Base-by-base conservation (phyloP, 2,113 vertebrate species). In the Equus przewalskii region DNA sequence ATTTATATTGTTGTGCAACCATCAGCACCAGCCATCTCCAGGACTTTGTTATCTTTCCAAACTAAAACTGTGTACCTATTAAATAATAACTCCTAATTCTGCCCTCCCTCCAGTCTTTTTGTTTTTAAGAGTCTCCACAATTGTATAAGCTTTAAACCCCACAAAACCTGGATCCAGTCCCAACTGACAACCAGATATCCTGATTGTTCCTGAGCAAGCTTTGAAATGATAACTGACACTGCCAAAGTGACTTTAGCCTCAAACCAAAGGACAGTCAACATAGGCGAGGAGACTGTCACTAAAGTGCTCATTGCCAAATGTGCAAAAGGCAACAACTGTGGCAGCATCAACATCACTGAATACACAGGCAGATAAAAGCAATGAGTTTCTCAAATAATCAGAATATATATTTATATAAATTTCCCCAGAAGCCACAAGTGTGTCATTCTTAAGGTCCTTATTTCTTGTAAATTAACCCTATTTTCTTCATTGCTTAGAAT, bases 401-500 rank as follows among this genome's bases (percentile, higher is more conserved):
- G 12, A 54, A 51, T 30, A 44, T 14, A 15, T 7, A 69, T 64
- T 76, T 90, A 30, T 16, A 46, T 11, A n/a, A 67, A 82, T 67
- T 73, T 80, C 58, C 19, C 49, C 15, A 75, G 65, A 92, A 80
- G 46, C 24, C 73, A 51, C 3, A 79, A 36, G 13, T 58, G 75
- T 93, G 16, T 88, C 19, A 78, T 64, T 41, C 58, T 36, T 72
- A 49, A 60, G 30, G 4, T 89, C 24, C 75, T 54, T 8, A 51
- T 62, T 49, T 19, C 80, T 56, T 72, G 14, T n/a, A 73, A 91
- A 73, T 73, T 80, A 87, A 80, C n/a, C 19, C 5, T 58, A 56
- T 93, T 69, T 97, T 96, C 83, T 76, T 94, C 60, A 79, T 73
- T 82, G 44, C 30, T 81, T 87, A 73, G 49, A 95, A 78, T 46